Conservation (phyloP, 2,113 vertebrate genomes). For the Raja brachyura region DNA sequence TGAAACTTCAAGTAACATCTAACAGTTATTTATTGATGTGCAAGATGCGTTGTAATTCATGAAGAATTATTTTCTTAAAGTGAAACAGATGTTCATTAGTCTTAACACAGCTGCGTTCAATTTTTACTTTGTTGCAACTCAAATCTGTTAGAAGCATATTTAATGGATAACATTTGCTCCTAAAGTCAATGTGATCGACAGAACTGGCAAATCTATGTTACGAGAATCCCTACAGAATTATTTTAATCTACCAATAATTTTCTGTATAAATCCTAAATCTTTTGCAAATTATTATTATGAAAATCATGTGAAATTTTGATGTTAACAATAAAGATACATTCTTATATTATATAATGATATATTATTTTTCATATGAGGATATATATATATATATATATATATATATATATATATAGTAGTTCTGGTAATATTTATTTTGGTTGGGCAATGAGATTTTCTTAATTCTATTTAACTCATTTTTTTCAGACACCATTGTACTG, state of each 20-base stretch:
- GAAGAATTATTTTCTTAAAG: constrained; percentile 1
- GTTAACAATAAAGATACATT: background rate
- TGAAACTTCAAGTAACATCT: background rate
- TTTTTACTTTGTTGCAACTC: background rate
- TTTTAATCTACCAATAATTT: background rate
- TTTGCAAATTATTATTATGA: background rate
- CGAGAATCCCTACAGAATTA: background rate
- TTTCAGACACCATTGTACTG: background rate
- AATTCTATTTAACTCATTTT: background rate
- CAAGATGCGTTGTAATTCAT: background rate
- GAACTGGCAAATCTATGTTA: background rate
- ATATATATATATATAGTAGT: too few species aligned
- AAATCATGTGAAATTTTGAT: too few species aligned
- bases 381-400: too few species aligned
- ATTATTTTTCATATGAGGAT: too few species aligned
- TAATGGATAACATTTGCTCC: background rate
- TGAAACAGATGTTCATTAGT: constrained; percentile 26
- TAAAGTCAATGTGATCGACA: background rate
- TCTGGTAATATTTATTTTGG: background rate
- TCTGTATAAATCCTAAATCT: background rate
- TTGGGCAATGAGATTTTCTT: background rate
- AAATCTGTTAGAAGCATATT: background rate
- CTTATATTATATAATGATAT: too few species aligned
- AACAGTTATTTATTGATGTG: background rate
- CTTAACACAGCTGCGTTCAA: background rate